A percentile compares a stretch with the other conserved stretches of the same genome.
Evolutionary conservation across 1,140 invertebrate species (phyloP).

Genomic region (Glossosoma conforme): DNA sequence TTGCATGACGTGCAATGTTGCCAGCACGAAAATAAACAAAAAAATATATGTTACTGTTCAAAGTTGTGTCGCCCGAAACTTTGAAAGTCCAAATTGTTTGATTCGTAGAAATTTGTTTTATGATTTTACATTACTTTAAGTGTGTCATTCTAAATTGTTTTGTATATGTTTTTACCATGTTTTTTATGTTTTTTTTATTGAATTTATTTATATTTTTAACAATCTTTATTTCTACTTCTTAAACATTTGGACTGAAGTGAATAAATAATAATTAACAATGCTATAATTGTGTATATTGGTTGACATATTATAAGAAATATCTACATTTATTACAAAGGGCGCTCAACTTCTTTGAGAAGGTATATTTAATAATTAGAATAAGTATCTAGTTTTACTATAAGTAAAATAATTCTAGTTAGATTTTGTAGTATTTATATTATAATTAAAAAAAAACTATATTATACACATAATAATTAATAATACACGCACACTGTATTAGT

Average conservation of each 20-base stretch:
- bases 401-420: slow-evolving; percentile 32
- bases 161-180: slow-evolving; percentile 11
- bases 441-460: slow-evolving; percentile 27
- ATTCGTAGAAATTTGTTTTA: slow-evolving; percentile 29
- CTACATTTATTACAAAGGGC: slow-evolving; percentile 19
- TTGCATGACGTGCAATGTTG: slow-evolving; percentile 1
- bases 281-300: slow-evolving; percentile 5
- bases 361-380: slow-evolving; percentile 25
- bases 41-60: not conserved
- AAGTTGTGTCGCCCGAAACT: slow-evolving; percentile 3
- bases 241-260: slow-evolving; percentile 24
- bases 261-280: slow-evolving; percentile 4
- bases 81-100: slow-evolving; percentile 24
- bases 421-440: slow-evolving; percentile 33
- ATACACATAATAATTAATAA: slow-evolving; percentile 20
- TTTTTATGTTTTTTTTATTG: slow-evolving; percentile 11
- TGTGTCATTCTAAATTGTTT: slow-evolving; percentile 9
- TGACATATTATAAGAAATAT: too few species aligned
- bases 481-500: slow-evolving; percentile 8
- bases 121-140: slow-evolving; percentile 5
- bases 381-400: slow-evolving; percentile 30
- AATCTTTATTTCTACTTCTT: slow-evolving; percentile 29
- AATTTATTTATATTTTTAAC: slow-evolving; percentile 5
- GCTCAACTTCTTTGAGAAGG: slow-evolving; percentile 9
- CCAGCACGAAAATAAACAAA: slow-evolving; percentile 2